These are phyloP conservation scores for Orthosia gracilis DNA, from an alignment of 2,888 invertebrate genomes.

Conservation along the genomic window DNA sequence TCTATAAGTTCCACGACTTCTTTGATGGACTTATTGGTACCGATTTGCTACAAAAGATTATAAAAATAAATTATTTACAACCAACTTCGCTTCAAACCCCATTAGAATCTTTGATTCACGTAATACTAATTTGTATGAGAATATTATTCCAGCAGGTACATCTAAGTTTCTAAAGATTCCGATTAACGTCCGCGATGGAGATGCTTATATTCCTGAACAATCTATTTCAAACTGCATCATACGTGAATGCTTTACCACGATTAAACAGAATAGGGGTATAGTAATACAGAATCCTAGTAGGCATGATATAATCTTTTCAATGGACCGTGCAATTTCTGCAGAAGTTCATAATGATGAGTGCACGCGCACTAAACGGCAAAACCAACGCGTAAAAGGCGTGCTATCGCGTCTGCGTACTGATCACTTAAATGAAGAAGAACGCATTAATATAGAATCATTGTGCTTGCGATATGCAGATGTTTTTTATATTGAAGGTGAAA, in stretches of 20 bases:
- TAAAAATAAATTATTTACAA: background rate
- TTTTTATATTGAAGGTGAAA: no score
- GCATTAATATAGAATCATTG: background rate
- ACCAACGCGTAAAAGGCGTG: background rate
- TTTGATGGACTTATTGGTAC: constrained; percentile 21
- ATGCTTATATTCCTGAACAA: constrained; percentile 9
- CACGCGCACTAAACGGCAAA: background rate
- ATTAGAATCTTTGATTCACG: no score
- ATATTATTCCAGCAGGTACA: constrained; percentile 2
- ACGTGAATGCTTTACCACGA: constrained; percentile 1
- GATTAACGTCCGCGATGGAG: background rate
- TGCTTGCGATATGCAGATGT: constrained; percentile 8
- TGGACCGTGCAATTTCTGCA: constrained; percentile 3
- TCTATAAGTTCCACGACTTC: constrained; percentile 16
- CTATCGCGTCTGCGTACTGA: constrained; percentile 1
- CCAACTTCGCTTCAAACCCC: constrained; percentile 4
- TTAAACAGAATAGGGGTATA: constrained; percentile 14
- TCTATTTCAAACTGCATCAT: constrained; percentile 3
- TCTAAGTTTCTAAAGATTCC: background rate
- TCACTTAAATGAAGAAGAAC: background rate
- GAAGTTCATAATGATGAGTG: constrained; percentile 1
- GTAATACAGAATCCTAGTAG: constrained; percentile 4
- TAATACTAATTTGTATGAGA: no score
- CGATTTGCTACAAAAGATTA: background rate
- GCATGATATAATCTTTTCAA: constrained; percentile 1